phyloP scores from a whole-genome alignment of 2,888 invertebrate genomes.

The Dryadula phaetusa region DNA sequence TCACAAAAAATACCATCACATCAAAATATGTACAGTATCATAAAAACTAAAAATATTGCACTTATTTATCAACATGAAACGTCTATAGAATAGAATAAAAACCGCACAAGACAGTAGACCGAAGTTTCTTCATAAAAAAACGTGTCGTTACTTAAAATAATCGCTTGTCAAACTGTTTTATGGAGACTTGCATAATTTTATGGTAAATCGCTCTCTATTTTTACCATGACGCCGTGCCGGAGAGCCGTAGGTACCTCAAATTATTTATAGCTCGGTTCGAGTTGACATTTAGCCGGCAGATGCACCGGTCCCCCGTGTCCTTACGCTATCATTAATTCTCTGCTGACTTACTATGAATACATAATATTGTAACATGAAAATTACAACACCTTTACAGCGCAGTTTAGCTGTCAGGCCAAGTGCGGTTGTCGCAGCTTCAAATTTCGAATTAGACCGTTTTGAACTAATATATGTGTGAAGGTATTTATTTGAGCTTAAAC shows the following conservation, averaged over 20 bases:
- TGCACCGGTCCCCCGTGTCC: conserved; percentile 61
- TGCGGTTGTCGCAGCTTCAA: neutral
- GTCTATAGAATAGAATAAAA: neutral
- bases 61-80: neutral
- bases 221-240: conserved; percentile 73
- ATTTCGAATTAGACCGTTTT: neutral
- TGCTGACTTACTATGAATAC: conserved; percentile 60
- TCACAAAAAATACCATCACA: neutral
- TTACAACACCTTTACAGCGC: conserved; percentile 40
- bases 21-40: neutral
- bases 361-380: conserved; percentile 52
- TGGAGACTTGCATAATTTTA: conserved; percentile 41
- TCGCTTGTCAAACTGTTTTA: conserved; percentile 35
- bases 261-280: conserved; percentile 75
- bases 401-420: neutral
- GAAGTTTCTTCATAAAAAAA: neutral
- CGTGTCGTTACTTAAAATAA: conserved; percentile 10
- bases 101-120: neutral
- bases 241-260: conserved; percentile 65
- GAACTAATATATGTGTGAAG: no score
- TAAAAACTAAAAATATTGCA: neutral
- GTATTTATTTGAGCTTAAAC: no score
- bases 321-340: conserved; percentile 69
- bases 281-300: conserved; percentile 78
- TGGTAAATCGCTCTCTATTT: conserved; percentile 62